Evolutionary conservation across 2,888 invertebrate species (phyloP), one percentile per base, ranked within the genome.

Genomic region (Apamea monoglypha): DNA sequence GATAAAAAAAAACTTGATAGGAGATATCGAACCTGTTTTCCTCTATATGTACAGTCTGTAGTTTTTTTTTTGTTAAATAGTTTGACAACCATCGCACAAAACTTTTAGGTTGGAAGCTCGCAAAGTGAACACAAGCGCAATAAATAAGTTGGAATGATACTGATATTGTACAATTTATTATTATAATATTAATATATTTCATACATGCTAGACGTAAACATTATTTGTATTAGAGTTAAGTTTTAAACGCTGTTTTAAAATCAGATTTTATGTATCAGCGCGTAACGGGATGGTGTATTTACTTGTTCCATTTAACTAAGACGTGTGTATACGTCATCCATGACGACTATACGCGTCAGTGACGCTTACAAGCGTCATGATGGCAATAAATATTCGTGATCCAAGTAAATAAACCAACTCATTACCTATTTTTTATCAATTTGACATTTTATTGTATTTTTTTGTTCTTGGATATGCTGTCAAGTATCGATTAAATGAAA

Each of bases 151-250:
- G 90, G 92, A 91, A 92, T 91, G 92, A 94, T 93, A 93, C 93
- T 94, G 94, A 94, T 95, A 94, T 95, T 96, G 96, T 96, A 96
- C 96, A 96, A 96, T 95, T 92, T 91, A 91, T 92, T 89, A 90
- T 85, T 86, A 87, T 89, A 82, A 83, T 93, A 92, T 92, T 95
- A 95, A 95, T 94, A 95, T 95, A 95, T 95, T 94, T 93, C 94
- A 91, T 94, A 94, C 93, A 93, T 91, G 92, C 92, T 96, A 96
- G 95, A 89, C 86, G 94, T 94, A 93, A 90, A 81, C 67, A 86
- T 93, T 95, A 91, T 90, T 95, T 94, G 91, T 94, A 93, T 88
- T 93, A 94, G 92, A 87, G 85, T 91, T 95, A 95, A 95, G 95
- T 94, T 94, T 85, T 93, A 92, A 91, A 91, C 91, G 83, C 96